Conservation (phyloP, 2,888 invertebrate species). For the Carabus problematicus region DNA sequence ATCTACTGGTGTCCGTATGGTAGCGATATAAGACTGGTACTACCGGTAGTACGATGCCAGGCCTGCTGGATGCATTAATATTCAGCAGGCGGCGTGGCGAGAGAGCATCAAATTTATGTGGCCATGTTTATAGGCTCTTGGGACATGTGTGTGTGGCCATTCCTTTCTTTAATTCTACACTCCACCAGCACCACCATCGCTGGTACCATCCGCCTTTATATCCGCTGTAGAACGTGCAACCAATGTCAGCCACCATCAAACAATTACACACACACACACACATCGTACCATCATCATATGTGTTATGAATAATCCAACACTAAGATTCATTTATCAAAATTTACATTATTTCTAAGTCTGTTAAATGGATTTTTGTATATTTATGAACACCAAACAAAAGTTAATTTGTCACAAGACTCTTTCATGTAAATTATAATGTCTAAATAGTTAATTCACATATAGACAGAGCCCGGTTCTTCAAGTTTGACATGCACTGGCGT, state of each 20-base stretch:
- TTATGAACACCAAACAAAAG: neutral
- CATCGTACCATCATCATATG: too few relatives aligned
- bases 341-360: neutral
- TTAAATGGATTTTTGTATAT: too few relatives aligned
- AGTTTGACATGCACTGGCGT: conserved; percentile 14
- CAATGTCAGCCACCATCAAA: conserved; percentile 5
- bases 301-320: neutral
- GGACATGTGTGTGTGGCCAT: conserved; percentile 58
- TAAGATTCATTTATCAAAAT: neutral
- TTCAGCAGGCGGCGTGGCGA: conserved; percentile 56
- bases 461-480: neutral
- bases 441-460: too few relatives aligned
- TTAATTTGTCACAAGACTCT: neutral
- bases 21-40: neutral
- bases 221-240: conserved; percentile 32
- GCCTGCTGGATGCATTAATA: conserved; percentile 51
- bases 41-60: neutral
- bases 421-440: too few relatives aligned
- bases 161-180: conserved; percentile 60
- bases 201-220: conserved; percentile 6
- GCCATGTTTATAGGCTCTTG: conserved; percentile 62
- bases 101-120: conserved; percentile 62
- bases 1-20: neutral
- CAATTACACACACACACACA: neutral
- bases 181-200: conserved; percentile 43